Evolutionary conservation across 2,797 vertebrate genomes (phyloP).

Genomic region (Meriones psammophilus): DNA sequence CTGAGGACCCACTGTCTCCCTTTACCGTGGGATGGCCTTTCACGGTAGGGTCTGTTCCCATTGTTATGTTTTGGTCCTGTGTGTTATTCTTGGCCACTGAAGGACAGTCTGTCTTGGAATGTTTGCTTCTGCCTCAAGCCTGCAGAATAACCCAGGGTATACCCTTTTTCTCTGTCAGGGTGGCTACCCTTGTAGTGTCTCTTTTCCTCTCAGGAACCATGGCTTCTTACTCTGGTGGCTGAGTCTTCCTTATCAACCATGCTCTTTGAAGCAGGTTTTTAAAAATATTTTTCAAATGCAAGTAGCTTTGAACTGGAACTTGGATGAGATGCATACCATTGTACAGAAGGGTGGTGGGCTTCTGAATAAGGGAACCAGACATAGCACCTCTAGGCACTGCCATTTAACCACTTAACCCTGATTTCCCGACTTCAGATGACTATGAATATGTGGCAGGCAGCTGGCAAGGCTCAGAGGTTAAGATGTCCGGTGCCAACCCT

Average conservation of each 20-base stretch:
- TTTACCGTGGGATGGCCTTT: background rate
- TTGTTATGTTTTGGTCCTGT: background rate
- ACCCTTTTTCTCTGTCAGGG: background rate
- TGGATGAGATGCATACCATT: background rate
- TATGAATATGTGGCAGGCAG: background rate
- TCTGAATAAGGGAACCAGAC: background rate
- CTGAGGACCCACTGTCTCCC: background rate
- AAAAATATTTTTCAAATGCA: constrained; percentile 9
- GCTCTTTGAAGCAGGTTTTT: background rate
- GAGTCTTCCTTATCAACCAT: background rate
- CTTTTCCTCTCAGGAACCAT: background rate
- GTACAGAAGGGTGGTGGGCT: background rate
- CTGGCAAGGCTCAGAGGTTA: background rate
- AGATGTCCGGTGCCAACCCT: background rate
- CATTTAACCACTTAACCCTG: background rate
- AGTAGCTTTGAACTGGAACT: constrained; percentile 2
- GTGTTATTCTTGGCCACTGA: background rate
- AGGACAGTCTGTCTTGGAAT: background rate
- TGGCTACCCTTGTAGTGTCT: background rate
- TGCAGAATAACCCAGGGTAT: background rate
- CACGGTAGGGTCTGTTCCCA: background rate
- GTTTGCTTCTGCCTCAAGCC: background rate
- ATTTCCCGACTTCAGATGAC: background rate
- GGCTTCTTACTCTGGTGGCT: background rate
- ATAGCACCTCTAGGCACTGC: background rate